Conservation (phyloP, 2,888 invertebrate genomes). For the Gryllus longicercus region DNA sequence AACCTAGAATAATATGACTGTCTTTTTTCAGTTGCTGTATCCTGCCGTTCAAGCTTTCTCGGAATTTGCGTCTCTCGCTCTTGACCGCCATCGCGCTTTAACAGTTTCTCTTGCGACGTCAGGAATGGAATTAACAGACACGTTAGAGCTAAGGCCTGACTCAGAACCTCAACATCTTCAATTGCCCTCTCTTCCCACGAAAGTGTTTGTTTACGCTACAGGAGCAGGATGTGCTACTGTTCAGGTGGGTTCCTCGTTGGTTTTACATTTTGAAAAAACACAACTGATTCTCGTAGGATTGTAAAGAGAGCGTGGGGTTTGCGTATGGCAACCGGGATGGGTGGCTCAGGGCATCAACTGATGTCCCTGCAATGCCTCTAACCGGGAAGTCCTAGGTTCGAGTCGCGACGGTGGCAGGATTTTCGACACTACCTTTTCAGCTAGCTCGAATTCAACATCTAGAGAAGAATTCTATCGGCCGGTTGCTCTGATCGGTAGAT, state of each 20-base stretch:
- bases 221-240: constrained; percentile 67
- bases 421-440: no score
- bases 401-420: no score
- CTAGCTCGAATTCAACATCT: no score
- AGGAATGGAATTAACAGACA: constrained; percentile 68
- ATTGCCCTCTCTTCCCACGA: constrained; percentile 62
- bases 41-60: constrained; percentile 60
- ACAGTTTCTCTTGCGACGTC: constrained; percentile 66
- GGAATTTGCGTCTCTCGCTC: constrained; percentile 57
- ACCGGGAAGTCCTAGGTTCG: no score
- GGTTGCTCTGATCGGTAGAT: no score
- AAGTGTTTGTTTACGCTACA: constrained; percentile 67
- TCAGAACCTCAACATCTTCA: constrained; percentile 50
- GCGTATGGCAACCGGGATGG: no score
- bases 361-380: no score
- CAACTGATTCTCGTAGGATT: no score
- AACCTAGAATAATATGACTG: neutral
- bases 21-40: constrained; percentile 50
- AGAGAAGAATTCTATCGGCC: no score
- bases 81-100: constrained; percentile 59
- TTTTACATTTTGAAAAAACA: no score
- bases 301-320: no score
- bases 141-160: constrained; percentile 56
- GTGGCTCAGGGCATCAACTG: no score
- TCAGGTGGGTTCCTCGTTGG: constrained; percentile 49